Evolutionary conservation across 2,113 vertebrate species (phyloP).

Genomic region (Cavia porcellus): DNA sequence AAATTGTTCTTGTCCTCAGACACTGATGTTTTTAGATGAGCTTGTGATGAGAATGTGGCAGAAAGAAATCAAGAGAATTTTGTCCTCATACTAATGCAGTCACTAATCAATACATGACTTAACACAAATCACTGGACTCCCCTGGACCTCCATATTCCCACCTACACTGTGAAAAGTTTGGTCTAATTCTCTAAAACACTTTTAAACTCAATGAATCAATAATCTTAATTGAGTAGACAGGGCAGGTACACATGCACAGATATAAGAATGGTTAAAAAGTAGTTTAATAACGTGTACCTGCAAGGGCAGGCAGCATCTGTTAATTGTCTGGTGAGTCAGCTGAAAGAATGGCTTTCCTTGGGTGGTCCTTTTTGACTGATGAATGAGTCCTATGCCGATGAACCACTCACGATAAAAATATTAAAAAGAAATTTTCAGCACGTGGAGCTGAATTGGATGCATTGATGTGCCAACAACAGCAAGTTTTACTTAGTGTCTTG

Average conservation of each 20-base stretch:
- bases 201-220: constrained; percentile 54
- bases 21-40: neutral
- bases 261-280: constrained; percentile 41
- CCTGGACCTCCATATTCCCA: constrained; percentile 7
- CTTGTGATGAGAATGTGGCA: neutral
- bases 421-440: neutral
- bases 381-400: neutral
- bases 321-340: constrained; percentile 12
- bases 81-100: neutral
- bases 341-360: constrained; percentile 12
- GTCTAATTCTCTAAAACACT: constrained; percentile 48
- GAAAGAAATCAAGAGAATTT: constrained; percentile 13
- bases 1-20: neutral
- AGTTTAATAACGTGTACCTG: constrained; percentile 11
- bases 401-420: neutral
- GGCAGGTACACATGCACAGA: constrained; percentile 48
- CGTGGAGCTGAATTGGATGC: neutral
- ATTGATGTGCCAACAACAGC: neutral
- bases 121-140: neutral
- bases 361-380: neutral
- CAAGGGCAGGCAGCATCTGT: neutral
- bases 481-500: neutral
- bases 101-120: neutral
- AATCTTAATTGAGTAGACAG: constrained; percentile 71
- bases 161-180: constrained; percentile 27